These are phyloP conservation scores for Empidonax traillii DNA, from an alignment of 2,113 vertebrate genomes.

Conservation along the genomic window DNA sequence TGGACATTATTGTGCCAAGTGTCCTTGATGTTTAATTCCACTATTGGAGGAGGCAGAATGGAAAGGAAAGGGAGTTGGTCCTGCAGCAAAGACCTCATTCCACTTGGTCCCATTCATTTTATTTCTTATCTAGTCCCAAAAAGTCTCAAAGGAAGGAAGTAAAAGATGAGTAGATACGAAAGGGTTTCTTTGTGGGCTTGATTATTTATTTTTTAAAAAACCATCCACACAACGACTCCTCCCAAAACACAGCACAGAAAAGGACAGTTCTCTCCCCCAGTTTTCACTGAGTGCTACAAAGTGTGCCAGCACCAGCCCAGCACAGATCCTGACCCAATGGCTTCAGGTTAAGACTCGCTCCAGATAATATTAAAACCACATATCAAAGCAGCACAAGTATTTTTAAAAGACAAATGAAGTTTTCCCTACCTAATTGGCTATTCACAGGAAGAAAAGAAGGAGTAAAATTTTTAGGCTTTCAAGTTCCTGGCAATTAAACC, in stretches of 20 bases:
- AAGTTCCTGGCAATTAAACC: not conserved
- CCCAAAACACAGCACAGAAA: not conserved
- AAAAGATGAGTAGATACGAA: not conserved
- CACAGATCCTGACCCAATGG: not conserved
- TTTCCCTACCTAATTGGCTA: not conserved
- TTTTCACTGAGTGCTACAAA: not conserved
- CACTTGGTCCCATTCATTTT: not conserved
- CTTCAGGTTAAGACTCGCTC: not conserved
- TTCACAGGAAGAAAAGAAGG: not conserved
- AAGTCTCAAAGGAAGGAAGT: not conserved
- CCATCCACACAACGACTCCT: not conserved
- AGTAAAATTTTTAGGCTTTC: not conserved
- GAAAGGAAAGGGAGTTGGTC: not conserved
- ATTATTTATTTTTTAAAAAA: not conserved
- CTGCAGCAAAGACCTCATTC: not conserved
- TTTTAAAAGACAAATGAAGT: not conserved
- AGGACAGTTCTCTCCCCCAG: fast-evolving
- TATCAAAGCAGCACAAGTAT: not conserved
- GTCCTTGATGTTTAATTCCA: not conserved
- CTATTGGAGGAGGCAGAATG: not conserved
- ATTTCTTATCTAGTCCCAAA: not conserved
- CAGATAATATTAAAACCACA: not conserved
- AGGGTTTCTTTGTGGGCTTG: not conserved
- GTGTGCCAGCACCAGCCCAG: not conserved
- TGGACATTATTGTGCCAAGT: not conserved